phyloP scores from a whole-genome alignment of 2,888 invertebrate genomes.

The Drosophila peninsularis region DNA sequence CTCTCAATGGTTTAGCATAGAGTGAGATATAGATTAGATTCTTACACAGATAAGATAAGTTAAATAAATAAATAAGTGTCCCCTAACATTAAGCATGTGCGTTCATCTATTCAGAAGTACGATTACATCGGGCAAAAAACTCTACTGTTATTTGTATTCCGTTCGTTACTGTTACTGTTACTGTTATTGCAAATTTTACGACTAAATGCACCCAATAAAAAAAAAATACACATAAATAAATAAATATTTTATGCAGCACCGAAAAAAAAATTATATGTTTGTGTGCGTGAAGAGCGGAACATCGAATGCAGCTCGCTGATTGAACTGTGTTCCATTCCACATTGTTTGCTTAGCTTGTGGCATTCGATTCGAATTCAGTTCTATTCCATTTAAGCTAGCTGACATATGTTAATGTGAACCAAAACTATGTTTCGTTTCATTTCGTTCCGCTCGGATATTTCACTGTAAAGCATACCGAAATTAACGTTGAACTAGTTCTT shows the following conservation, averaged over 20 bases:
- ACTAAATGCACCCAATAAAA: conserved; percentile 72
- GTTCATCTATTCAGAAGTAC: conserved; percentile 22
- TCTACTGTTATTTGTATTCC: conserved; percentile 26
- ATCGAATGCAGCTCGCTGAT: conserved; percentile 26
- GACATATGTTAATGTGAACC: background rate
- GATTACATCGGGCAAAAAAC: conserved; percentile 15
- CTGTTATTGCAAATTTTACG: conserved; percentile 43
- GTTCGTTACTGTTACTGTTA: background rate
- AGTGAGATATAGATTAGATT: conserved; percentile 22
- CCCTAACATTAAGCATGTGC: conserved; percentile 62
- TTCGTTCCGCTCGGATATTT: background rate
- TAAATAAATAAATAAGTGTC: conserved; percentile 65
- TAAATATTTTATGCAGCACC: conserved; percentile 58
- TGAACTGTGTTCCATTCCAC: conserved; percentile 25
- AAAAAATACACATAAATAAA: conserved; percentile 42
- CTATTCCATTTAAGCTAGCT: background rate
- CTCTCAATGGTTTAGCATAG: conserved; percentile 14
- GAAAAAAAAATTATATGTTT: conserved; percentile 39
- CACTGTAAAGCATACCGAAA: background rate
- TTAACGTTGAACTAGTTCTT: background rate
- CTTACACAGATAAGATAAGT: conserved; percentile 31
- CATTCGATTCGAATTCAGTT: background rate
- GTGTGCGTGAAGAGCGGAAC: conserved; percentile 26
- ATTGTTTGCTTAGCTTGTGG: background rate
- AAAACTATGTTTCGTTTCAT: background rate